These are phyloP conservation scores for Apteryx owenii DNA, from an alignment of 2,113 vertebrate species.

Conservation along the genomic window DNA sequence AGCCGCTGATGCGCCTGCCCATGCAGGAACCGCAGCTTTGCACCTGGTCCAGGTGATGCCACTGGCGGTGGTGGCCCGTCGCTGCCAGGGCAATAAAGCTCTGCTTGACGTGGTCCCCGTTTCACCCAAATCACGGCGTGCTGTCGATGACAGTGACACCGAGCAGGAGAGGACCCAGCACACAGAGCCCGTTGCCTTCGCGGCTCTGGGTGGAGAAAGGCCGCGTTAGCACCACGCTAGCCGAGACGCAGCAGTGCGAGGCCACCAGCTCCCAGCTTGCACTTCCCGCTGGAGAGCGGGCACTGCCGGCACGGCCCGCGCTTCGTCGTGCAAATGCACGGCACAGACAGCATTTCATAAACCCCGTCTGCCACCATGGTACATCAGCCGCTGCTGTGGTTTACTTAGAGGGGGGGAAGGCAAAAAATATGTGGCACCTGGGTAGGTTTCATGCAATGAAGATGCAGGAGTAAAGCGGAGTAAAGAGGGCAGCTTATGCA, in stretches of 20 bases:
- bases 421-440: neutral
- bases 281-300: accelerated
- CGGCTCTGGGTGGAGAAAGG: too few species aligned
- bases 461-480: neutral
- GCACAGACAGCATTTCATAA: neutral
- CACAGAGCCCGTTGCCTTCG: neutral
- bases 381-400: neutral
- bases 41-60: too few species aligned
- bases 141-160: neutral
- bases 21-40: too few species aligned
- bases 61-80: neutral
- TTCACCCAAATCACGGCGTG: neutral
- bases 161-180: accelerated
- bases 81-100: neutral
- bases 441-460: neutral
- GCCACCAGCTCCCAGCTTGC: neutral
- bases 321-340: too few species aligned
- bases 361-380: neutral
- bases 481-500: accelerated
- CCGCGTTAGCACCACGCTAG: neutral
- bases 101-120: neutral
- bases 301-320: neutral
- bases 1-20: too few species aligned
- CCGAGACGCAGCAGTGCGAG: neutral
- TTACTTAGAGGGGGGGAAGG: neutral